These are phyloP conservation scores for Eucriotettix oculatus DNA, from an alignment of 2,888 invertebrate species.

Conservation along the genomic window DNA sequence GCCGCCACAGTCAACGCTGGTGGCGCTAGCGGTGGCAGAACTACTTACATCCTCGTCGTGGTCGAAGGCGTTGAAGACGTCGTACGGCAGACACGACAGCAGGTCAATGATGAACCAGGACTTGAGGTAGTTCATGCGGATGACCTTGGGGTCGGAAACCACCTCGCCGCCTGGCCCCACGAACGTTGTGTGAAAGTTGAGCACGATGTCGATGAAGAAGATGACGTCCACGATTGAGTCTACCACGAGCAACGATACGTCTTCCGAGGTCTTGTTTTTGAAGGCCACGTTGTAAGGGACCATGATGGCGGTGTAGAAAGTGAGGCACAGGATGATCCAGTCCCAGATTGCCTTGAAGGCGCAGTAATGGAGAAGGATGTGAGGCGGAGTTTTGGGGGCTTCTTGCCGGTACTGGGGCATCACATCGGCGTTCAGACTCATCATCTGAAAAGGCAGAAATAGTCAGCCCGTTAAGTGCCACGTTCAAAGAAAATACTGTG, in stretches of 20 bases:
- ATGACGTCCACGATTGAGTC: slow-evolving; percentile 98
- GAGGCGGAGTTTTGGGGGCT: slow-evolving; percentile 98
- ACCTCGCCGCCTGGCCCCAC: slow-evolving; percentile 94
- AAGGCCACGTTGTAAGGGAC: slow-evolving; percentile 99
- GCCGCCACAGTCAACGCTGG: background rate
- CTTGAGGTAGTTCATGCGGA: slow-evolving; percentile 96
- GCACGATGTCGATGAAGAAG: slow-evolving; percentile 99
- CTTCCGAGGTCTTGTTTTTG: slow-evolving; percentile 97
- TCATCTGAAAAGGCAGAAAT: slow-evolving; percentile 44
- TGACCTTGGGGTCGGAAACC: slow-evolving; percentile 96
- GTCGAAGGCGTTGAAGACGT: slow-evolving; percentile 99
- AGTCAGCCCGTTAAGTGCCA: too few species aligned
- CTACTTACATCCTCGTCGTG: slow-evolving; percentile 85
- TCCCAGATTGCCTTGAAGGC: slow-evolving; percentile 99
- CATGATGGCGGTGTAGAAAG: slow-evolving; percentile 97
- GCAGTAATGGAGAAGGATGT: slow-evolving; percentile 98
- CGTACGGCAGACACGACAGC: slow-evolving; percentile 96
- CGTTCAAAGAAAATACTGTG: too few species aligned
- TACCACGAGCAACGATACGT: slow-evolving; percentile 77
- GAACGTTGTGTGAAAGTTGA: slow-evolving; percentile 99
- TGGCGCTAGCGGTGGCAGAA: background rate
- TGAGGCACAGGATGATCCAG: slow-evolving; percentile 99
- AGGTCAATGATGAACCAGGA: slow-evolving; percentile 99
- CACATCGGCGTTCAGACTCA: slow-evolving; percentile 96
- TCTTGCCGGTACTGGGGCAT: slow-evolving; percentile 98